These are phyloP conservation scores for Neogale vison DNA, from an alignment of 2,113 vertebrate species.

Conservation along the genomic window DNA sequence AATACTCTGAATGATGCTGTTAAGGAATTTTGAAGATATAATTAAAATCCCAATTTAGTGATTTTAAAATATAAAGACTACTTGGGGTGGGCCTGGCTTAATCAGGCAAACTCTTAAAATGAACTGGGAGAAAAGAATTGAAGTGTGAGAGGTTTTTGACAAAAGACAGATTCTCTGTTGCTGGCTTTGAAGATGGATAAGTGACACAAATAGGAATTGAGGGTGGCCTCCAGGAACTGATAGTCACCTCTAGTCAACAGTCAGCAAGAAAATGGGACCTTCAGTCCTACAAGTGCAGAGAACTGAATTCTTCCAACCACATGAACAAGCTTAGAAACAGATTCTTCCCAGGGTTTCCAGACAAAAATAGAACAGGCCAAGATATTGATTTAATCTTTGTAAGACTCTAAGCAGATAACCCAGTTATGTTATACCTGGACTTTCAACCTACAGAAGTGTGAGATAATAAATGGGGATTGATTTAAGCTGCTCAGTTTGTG, in stretches of 20 bases:
- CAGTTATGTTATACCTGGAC: not conserved
- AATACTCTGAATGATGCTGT: not conserved
- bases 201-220: not conserved
- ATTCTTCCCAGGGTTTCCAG: not conserved
- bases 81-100: not conserved
- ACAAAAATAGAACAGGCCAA: not conserved
- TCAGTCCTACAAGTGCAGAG: not conserved
- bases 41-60: not conserved
- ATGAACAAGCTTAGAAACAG: not conserved
- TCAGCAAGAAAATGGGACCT: not conserved
- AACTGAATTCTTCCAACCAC: not conserved
- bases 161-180: not conserved
- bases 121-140: not conserved
- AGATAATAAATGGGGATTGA: not conserved
- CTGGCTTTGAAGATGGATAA: not conserved
- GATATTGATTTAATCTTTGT: not conserved
- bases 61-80: not conserved
- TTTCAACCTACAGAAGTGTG: not conserved
- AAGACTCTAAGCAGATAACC: not conserved
- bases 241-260: not conserved
- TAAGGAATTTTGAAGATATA: not conserved
- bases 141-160: not conserved
- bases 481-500: not conserved
- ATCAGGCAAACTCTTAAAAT: not conserved
- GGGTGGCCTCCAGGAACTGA: not conserved